Percentiles rank a stretch among this genome's conserved stretches.
These are phyloP conservation scores for Cyclophora punctaria DNA, from an alignment of 2,888 invertebrate species.

Conservation along the genomic window DNA sequence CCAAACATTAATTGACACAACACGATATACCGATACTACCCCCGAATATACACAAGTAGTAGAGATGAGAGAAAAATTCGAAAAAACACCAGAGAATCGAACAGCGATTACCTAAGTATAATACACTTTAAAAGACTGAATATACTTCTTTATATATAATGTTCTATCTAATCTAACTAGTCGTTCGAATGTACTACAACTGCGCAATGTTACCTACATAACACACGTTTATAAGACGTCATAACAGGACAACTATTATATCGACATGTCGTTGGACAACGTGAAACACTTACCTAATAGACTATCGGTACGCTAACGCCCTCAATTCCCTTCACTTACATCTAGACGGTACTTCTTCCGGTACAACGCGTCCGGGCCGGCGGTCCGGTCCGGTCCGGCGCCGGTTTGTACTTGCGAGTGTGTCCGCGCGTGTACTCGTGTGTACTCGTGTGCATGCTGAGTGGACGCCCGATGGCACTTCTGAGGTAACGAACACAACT, in stretches of 20 bases:
- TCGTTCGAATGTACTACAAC: constrained; percentile 47
- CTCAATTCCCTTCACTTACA: constrained; percentile 13
- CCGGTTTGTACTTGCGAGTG: too few species aligned
- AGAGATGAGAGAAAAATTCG: constrained; percentile 48
- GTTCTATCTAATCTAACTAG: constrained; percentile 46
- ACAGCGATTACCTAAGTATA: constrained; percentile 50
- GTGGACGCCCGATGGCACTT: constrained; percentile 49
- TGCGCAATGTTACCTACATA: constrained; percentile 62
- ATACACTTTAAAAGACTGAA: constrained; percentile 59
- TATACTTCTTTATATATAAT: constrained; percentile 31
- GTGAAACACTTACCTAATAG: constrained; percentile 29
- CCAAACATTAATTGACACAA: constrained; percentile 63
- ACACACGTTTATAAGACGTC: constrained; percentile 52
- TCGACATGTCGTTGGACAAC: constrained; percentile 47
- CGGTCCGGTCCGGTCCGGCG: too few species aligned
- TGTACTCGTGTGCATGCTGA: too few species aligned
- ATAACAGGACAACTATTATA: constrained; percentile 48
- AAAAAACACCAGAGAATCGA: constrained; percentile 56
- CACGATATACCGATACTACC: constrained; percentile 62
- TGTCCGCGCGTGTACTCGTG: too few species aligned
- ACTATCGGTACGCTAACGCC: not conserved
- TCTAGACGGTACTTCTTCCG: too few species aligned
- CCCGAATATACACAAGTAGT: constrained; percentile 47
- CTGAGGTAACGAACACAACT: constrained; percentile 62
- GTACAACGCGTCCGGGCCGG: too few species aligned